Percentiles rank a stretch among this genome's conserved stretches.
These are phyloP conservation scores for Ciconia nigra DNA, from an alignment of 2,797 vertebrate genomes.

Conservation along the genomic window DNA sequence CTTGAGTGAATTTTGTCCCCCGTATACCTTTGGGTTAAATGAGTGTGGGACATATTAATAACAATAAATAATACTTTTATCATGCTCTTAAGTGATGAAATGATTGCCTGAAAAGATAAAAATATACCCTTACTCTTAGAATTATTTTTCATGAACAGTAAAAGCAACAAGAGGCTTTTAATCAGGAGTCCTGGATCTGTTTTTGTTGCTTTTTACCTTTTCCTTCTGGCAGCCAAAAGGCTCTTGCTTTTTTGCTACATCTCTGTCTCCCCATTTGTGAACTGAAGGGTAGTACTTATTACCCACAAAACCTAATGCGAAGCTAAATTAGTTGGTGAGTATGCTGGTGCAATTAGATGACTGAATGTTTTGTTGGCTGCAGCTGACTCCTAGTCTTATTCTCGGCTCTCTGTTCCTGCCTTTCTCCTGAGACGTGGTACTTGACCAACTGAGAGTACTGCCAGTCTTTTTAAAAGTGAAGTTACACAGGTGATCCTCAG, in stretches of 20 bases:
- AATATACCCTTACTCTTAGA: background rate
- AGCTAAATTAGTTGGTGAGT: background rate
- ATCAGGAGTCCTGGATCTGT: background rate
- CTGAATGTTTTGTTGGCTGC: background rate
- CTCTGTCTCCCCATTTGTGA: background rate
- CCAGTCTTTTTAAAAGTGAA: background rate
- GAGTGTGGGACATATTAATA: background rate
- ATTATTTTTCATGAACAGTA: background rate
- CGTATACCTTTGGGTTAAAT: background rate
- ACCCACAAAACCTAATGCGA: background rate
- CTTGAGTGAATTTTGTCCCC: background rate
- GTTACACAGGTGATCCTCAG: background rate
- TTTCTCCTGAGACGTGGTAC: background rate
- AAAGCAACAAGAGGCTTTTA: background rate
- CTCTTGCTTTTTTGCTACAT: background rate
- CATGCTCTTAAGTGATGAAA: background rate
- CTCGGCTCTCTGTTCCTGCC: background rate
- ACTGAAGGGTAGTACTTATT: background rate
- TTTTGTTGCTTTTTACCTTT: background rate
- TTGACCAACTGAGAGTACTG: background rate
- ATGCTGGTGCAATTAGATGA: background rate
- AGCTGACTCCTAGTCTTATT: background rate
- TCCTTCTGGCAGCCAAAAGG: background rate
- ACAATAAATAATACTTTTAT: background rate
- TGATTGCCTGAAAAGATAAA: background rate